Conservation (phyloP, 2,888 invertebrate genomes). For the Electrophaes corylata region DNA sequence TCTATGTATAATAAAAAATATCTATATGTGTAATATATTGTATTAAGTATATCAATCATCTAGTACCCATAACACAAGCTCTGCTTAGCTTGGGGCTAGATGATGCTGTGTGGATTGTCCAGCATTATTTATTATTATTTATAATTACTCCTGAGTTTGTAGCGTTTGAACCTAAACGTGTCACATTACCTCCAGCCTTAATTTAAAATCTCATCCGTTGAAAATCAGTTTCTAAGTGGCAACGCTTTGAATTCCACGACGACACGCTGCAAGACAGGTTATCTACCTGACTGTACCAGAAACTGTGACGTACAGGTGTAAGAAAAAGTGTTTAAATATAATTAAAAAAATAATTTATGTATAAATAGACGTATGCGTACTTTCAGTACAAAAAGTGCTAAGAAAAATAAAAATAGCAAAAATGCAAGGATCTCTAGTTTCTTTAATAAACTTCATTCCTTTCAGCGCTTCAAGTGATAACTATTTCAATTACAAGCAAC, state of each 20-base stretch:
- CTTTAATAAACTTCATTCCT: constrained; percentile 10
- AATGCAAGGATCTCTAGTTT: not conserved
- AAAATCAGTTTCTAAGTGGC: constrained; percentile 14
- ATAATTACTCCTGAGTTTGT: too few relatives aligned
- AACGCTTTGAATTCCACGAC: constrained; percentile 11
- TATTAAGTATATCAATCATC: too few relatives aligned
- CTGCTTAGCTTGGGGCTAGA: too few relatives aligned
- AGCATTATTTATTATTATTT: too few relatives aligned
- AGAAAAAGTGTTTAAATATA: constrained; percentile 11
- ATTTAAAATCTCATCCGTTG: constrained; percentile 8
- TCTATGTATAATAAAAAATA: too few relatives aligned
- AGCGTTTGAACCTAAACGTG: too few relatives aligned
- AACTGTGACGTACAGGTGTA: constrained; percentile 18
- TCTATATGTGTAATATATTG: too few relatives aligned
- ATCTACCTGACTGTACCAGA: constrained; percentile 21
- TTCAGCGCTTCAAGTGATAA: constrained; percentile 27
- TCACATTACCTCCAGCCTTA: not conserved
- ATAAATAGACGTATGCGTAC: not conserved
- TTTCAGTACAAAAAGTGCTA: not conserved
- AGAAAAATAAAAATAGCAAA: too few relatives aligned
- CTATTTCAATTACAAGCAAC: constrained; percentile 39
- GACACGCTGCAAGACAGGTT: constrained; percentile 13
- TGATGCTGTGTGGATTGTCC: too few relatives aligned
- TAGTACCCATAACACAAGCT: too few relatives aligned
- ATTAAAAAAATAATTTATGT: not conserved